A percentile compares a stretch with the other conserved stretches of the same genome.
These are phyloP conservation scores for Ligdia adustata DNA, from an alignment of 2,888 invertebrate genomes.

Conservation along the genomic window DNA sequence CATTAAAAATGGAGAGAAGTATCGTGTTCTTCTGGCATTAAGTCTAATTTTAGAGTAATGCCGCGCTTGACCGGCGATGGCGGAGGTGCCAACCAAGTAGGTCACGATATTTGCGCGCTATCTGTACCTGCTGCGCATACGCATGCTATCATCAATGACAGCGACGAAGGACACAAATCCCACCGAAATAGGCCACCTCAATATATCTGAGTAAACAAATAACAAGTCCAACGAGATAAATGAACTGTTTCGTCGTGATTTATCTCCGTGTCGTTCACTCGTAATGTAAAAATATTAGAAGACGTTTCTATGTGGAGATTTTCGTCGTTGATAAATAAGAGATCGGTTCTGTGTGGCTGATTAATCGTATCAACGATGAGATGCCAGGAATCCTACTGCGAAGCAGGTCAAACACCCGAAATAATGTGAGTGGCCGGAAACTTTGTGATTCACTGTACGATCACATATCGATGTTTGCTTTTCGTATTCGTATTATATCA, in stretches of 20 bases:
- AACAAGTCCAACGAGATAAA: slow-evolving; percentile 40
- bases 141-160: slow-evolving; percentile 52
- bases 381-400: slow-evolving; percentile 55
- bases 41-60: slow-evolving; percentile 68
- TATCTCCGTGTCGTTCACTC: slow-evolving; percentile 33
- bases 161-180: slow-evolving; percentile 47
- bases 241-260: slow-evolving; percentile 38
- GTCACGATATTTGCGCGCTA: slow-evolving; percentile 67
- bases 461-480: slow-evolving; percentile 47
- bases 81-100: slow-evolving; percentile 64
- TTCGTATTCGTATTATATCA: background rate
- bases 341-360: slow-evolving; percentile 37
- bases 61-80: slow-evolving; percentile 56
- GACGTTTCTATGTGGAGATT: slow-evolving; percentile 6
- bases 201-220: slow-evolving; percentile 41
- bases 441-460: slow-evolving; percentile 63
- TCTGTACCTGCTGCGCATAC: slow-evolving; percentile 46
- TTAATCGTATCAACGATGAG: slow-evolving; percentile 46
- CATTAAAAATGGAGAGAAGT: background rate
- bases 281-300: slow-evolving; percentile 37
- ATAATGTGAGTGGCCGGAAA: slow-evolving; percentile 59
- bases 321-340: slow-evolving; percentile 21
- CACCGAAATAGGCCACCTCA: slow-evolving; percentile 44
- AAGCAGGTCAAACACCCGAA: slow-evolving; percentile 64
- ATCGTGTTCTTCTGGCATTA: slow-evolving; percentile 50